Conservation (phyloP, 92 coral and sea anemone genomes). For the Anthopleura xanthogrammica region DNA sequence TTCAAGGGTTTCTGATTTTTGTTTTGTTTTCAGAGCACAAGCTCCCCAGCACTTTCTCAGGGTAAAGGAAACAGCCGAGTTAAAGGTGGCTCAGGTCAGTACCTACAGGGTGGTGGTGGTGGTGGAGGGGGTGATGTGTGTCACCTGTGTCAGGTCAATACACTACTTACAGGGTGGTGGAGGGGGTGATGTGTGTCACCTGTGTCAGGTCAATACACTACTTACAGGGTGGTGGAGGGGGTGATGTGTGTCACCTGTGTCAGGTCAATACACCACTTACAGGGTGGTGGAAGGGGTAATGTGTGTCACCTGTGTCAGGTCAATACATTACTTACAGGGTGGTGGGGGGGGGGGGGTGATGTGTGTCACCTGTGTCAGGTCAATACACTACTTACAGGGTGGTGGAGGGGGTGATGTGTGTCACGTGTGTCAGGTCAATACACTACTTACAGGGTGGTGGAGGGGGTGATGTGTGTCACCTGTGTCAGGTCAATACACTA, state of each 20-base stretch:
- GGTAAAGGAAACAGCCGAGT: constrained; percentile 56
- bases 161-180: not conserved
- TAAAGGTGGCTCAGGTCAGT: constrained; percentile 46
- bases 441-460: not conserved
- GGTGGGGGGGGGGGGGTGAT: constrained; percentile 14
- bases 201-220: constrained; percentile 14
- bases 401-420: not conserved
- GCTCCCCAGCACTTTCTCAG: constrained; percentile 62
- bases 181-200: not conserved
- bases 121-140: constrained; percentile 10
- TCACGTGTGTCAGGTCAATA: not conserved
- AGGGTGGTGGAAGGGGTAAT: not conserved
- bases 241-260: constrained; percentile 3
- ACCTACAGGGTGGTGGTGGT: not conserved
- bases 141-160: not conserved
- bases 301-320: not conserved
- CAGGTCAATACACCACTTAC: not conserved
- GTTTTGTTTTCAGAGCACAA: constrained; percentile 23
- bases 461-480: not conserved
- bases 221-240: not conserved
- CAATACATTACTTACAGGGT: too few species aligned
- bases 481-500: not conserved
- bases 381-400: not conserved
- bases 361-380: not conserved
- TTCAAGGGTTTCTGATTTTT: not conserved